Conservation (phyloP, 2,888 invertebrate genomes). For the Oasisia sp. region DNA sequence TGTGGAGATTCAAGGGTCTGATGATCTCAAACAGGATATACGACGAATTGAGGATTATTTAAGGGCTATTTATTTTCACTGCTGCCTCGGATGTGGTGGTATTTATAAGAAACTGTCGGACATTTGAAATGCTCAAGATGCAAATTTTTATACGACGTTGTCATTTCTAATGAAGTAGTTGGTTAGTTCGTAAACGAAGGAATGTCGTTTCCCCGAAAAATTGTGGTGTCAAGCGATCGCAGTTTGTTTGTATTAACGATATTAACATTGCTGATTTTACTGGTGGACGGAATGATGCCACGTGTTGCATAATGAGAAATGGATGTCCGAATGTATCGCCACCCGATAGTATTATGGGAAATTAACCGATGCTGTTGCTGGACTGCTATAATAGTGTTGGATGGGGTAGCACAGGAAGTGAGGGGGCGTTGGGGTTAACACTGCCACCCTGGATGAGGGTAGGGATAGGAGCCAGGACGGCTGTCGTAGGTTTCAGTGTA, state of each 20-base stretch:
- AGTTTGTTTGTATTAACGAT: neutral
- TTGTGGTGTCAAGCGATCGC: neutral
- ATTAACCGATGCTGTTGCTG: neutral
- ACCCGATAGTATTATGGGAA: neutral
- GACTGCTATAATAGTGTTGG: neutral
- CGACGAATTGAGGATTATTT: neutral
- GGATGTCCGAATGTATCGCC: neutral
- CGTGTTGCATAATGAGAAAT: neutral
- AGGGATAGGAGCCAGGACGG: neutral
- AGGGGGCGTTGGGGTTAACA: neutral
- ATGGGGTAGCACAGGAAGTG: too few relatives aligned
- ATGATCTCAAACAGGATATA: conserved; percentile 6
- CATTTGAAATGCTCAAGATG: neutral
- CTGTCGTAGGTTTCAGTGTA: neutral
- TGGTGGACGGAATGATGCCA: neutral
- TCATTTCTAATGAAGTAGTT: neutral
- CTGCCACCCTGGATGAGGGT: neutral
- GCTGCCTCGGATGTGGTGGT: neutral
- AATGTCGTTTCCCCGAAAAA: neutral
- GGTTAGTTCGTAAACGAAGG: neutral
- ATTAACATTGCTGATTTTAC: too few relatives aligned
- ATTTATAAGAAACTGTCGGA: neutral
- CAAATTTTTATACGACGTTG: neutral
- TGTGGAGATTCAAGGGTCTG: neutral
- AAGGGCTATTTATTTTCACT: neutral